phyloP scores from a whole-genome alignment of 2,888 invertebrate species.

The Tetragonula carbonaria region DNA sequence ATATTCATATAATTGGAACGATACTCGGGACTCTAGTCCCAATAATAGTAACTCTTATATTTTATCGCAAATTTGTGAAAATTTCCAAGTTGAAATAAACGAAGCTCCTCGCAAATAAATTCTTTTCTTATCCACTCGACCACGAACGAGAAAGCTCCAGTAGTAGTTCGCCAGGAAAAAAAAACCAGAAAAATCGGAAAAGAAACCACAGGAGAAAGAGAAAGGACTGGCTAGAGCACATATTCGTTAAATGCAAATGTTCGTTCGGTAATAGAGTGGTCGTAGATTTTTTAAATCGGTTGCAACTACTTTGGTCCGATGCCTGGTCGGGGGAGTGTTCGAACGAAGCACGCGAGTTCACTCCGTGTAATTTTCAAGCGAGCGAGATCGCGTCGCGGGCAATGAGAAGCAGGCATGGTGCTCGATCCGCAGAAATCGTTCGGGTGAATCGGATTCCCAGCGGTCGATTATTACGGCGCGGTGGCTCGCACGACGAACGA shows the following conservation, averaged over 20 bases:
- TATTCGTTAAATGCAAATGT: slow-evolving; percentile 29
- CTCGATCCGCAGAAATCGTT: slow-evolving; percentile 50
- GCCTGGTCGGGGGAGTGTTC: not conserved
- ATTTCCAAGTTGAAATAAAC: too few relatives aligned
- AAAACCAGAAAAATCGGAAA: too few relatives aligned
- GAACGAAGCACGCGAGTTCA: slow-evolving; percentile 14
- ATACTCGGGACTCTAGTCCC: too few relatives aligned
- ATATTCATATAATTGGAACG: too few relatives aligned
- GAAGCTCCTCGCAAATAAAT: too few relatives aligned
- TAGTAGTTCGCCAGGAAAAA: too few relatives aligned
- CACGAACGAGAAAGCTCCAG: too few relatives aligned
- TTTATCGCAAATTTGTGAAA: too few relatives aligned
- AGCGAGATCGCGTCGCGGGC: slow-evolving; percentile 28
- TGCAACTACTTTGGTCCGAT: slow-evolving; percentile 3
- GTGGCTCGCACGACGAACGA: slow-evolving; percentile 34
- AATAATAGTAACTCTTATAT: too few relatives aligned
- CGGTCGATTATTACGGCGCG: slow-evolving; percentile 49
- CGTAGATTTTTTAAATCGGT: slow-evolving; percentile 10
- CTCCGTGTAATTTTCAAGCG: slow-evolving; percentile 38
- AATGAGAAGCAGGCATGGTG: slow-evolving; percentile 30
- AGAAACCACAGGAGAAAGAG: not conserved
- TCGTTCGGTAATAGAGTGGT: not conserved
- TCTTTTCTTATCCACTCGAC: too few relatives aligned
- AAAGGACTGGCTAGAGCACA: slow-evolving; percentile 18
- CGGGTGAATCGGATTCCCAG: slow-evolving; percentile 61